A percentile compares a stretch with the other conserved stretches of the same genome.
Evolutionary conservation across 2,113 vertebrate species (phyloP).

Genomic region (Colius striatus): DNA sequence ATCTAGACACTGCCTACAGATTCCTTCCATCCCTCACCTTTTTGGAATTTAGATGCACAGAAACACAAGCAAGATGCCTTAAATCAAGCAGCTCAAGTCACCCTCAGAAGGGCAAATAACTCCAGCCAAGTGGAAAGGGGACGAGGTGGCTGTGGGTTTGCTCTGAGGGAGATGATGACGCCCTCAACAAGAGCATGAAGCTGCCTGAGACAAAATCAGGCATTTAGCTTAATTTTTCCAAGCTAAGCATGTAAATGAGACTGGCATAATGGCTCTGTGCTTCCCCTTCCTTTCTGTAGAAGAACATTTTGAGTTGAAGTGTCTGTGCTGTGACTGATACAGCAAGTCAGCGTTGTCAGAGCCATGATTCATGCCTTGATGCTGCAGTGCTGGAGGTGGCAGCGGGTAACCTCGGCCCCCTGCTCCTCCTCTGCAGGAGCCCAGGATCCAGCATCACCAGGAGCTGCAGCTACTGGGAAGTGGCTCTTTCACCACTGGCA

Average conservation of each 20-base stretch:
- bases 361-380: neutral
- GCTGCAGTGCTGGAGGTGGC: slow-evolving; percentile 25
- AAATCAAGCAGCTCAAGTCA: neutral
- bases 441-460: neutral
- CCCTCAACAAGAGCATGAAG: neutral
- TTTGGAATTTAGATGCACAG: neutral
- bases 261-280: neutral
- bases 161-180: neutral
- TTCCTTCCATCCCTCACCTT: neutral
- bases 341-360: neutral
- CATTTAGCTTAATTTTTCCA: neutral
- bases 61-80: neutral
- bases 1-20: no score
- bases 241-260: slow-evolving; percentile 13
- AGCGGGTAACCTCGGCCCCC: neutral
- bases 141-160: neutral
- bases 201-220: neutral
- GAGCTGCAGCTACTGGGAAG: neutral
- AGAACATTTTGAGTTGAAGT: slow-evolving; percentile 25
- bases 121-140: neutral
- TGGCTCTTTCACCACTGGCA: neutral
- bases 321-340: slow-evolving; percentile 30
- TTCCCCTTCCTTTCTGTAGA: slow-evolving; percentile 15
- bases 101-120: neutral
- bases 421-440: neutral